Conservation (phyloP, 2,797 vertebrate genomes). For the Labeo calbasu region DNA sequence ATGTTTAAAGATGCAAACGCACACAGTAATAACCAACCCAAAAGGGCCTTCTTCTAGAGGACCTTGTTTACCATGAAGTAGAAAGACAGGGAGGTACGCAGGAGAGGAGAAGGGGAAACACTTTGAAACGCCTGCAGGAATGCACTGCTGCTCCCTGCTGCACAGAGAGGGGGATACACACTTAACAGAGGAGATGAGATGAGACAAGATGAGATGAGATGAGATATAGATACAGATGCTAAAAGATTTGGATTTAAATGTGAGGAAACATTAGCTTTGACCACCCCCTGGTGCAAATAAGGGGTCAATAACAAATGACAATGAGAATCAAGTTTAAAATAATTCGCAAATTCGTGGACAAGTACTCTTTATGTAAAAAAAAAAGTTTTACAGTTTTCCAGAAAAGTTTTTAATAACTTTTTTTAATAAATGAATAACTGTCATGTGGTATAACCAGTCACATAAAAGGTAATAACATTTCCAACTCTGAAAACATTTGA, state of each 20-base stretch:
- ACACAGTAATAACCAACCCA: neutral
- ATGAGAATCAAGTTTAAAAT: neutral
- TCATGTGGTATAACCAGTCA: neutral
- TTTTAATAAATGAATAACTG: too few species aligned
- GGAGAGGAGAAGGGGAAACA: conserved; percentile 4
- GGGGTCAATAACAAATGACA: neutral
- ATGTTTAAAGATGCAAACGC: conserved; percentile 9
- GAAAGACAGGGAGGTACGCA: conserved; percentile 46
- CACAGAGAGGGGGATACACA: conserved; percentile 55
- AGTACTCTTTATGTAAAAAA: neutral
- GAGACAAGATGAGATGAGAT: neutral
- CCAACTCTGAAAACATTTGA: neutral
- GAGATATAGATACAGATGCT: neutral
- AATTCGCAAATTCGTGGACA: neutral
- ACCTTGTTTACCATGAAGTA: conserved; percentile 41
- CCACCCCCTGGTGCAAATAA: neutral
- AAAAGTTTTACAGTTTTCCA: neutral
- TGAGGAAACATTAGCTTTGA: neutral
- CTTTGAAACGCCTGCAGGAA: conserved; percentile 51
- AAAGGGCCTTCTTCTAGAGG: conserved; percentile 14
- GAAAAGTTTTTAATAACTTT: neutral
- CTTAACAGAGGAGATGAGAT: conserved; percentile 2
- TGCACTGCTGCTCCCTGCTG: conserved; percentile 63
- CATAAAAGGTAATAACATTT: neutral
- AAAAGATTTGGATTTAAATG: conserved; percentile 41